Conservation (phyloP, 2,113 vertebrate species). For the Mustela nigripes region DNA sequence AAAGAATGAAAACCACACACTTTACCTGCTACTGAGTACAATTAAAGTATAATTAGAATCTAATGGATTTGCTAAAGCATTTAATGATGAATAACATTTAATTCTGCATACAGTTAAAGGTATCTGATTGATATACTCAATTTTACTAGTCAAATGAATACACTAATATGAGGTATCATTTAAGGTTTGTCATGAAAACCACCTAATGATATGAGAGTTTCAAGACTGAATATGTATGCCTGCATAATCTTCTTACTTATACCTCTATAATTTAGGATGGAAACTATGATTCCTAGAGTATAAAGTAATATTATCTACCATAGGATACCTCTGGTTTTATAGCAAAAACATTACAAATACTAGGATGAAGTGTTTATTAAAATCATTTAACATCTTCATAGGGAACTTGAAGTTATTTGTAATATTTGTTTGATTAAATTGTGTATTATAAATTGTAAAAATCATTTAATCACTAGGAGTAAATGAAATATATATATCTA, state of each 20-base stretch:
- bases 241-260: constrained; percentile 59
- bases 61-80: constrained; percentile 64
- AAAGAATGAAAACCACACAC: constrained; percentile 63
- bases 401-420: constrained; percentile 38
- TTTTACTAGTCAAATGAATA: constrained; percentile 74
- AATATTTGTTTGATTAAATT: constrained; percentile 62
- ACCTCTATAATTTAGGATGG: constrained; percentile 59
- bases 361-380: constrained; percentile 70
- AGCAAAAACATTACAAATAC: constrained; percentile 20
- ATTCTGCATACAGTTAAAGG: neutral
- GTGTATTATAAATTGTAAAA: constrained; percentile 58
- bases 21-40: constrained; percentile 73
- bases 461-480: neutral
- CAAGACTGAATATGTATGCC: constrained; percentile 14
- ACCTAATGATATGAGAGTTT: constrained; percentile 37
- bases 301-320: neutral
- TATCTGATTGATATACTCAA: constrained; percentile 55
- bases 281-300: constrained; percentile 1
- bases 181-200: constrained; percentile 66
- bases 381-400: constrained; percentile 72
- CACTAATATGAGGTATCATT: constrained; percentile 63
- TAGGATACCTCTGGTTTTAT: neutral
- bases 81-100: constrained; percentile 65
- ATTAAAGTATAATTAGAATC: constrained; percentile 80
- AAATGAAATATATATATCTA: neutral